Conservation (phyloP, 1,140 invertebrate genomes). For the Papilio helenus region DNA sequence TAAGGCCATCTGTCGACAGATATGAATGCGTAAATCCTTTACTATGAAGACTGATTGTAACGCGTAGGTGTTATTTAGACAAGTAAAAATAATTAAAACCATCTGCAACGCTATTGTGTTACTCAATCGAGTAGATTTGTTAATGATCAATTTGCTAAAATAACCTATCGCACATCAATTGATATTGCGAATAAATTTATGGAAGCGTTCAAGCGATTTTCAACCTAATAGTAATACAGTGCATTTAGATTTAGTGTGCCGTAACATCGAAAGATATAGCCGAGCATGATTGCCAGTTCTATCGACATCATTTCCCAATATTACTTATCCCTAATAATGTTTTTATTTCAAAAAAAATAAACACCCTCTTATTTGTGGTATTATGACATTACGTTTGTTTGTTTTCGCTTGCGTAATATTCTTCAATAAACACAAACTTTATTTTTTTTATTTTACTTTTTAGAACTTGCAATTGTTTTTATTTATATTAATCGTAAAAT, state of each 20-base stretch:
- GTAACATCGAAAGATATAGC: slow-evolving; percentile 33
- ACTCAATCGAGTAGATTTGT: slow-evolving; percentile 25
- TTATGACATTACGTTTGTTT: neutral
- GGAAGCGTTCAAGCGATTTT: slow-evolving; percentile 45
- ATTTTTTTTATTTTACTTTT: too few relatives aligned
- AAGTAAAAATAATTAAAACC: slow-evolving; percentile 52
- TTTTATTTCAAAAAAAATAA: neutral
- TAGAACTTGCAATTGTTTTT: too few relatives aligned
- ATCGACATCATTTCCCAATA: slow-evolving; percentile 50
- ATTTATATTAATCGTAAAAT: too few relatives aligned
- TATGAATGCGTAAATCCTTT: slow-evolving; percentile 62
- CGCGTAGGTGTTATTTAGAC: slow-evolving; percentile 55
- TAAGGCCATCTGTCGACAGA: slow-evolving; percentile 72
- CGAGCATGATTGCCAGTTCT: slow-evolving; percentile 43
- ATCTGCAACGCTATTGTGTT: slow-evolving; percentile 4
- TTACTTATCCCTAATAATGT: neutral
- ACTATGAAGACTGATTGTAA: slow-evolving; percentile 59
- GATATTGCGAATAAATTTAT: slow-evolving; percentile 38
- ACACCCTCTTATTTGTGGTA: neutral
- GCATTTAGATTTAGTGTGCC: slow-evolving; percentile 45
- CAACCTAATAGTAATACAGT: slow-evolving; percentile 47
- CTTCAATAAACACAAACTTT: neutral
- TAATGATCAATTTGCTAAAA: slow-evolving; percentile 24
- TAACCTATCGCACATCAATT: neutral
- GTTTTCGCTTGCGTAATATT: neutral